Evolutionary conservation across 2,797 vertebrate species (phyloP).

Genomic region (Okamejei kenojei): DNA sequence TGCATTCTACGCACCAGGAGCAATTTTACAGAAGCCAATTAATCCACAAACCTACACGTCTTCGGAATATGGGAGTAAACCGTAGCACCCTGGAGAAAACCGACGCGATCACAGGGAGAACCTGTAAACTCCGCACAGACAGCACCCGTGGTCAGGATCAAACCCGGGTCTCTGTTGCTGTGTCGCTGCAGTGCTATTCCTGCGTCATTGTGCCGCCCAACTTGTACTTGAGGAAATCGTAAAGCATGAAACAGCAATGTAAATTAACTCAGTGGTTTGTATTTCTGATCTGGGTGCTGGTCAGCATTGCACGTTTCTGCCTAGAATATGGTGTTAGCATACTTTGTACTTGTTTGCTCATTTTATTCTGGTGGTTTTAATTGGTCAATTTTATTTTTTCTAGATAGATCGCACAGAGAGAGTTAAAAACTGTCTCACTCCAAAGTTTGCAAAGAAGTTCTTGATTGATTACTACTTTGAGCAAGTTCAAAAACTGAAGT

Average conservation of each 20-base stretch:
- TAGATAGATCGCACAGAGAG: conserved; percentile 83
- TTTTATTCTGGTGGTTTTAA: neutral
- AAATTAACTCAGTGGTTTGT: neutral
- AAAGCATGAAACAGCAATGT: neutral
- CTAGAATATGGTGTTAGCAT: neutral
- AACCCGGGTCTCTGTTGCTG: too few relatives aligned
- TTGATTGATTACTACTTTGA: conserved; percentile 87
- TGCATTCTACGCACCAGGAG: too few relatives aligned
- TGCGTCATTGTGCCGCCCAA: too few relatives aligned
- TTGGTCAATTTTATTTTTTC: conserved; percentile 24
- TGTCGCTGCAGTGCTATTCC: too few relatives aligned
- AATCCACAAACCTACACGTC: too few relatives aligned
- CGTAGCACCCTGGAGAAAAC: too few relatives aligned
- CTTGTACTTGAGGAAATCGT: neutral
- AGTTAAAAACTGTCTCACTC: conserved; percentile 80
- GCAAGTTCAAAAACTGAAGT: conserved; percentile 81
- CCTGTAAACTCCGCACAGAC: too few relatives aligned
- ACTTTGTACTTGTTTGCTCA: neutral
- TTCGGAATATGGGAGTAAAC: too few relatives aligned
- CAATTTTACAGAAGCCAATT: too few relatives aligned
- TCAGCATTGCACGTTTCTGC: neutral
- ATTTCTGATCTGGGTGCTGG: neutral
- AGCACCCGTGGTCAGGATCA: too few relatives aligned
- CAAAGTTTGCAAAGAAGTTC: conserved; percentile 82
- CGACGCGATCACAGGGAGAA: too few relatives aligned